A percentile compares a stretch with the other conserved stretches of the same genome.
Conservation (phyloP, 2,113 vertebrate genomes). For the Alosa alosa region DNA sequence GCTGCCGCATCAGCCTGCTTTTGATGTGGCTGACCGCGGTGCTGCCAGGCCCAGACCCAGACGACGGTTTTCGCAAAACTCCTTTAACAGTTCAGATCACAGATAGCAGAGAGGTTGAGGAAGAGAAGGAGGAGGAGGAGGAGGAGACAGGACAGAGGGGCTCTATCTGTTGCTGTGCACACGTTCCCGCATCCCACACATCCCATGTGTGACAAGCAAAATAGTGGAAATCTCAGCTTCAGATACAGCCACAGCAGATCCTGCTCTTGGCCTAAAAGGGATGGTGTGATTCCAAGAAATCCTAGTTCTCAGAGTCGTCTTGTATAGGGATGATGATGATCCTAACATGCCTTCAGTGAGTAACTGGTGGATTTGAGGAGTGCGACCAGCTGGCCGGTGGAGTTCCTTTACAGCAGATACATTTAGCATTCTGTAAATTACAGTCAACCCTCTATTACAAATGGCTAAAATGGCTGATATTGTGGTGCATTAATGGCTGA, state of each 20-base stretch:
- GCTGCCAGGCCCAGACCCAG: slow-evolving; percentile 11
- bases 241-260: neutral
- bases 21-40: slow-evolving; percentile 13
- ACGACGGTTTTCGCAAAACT: neutral
- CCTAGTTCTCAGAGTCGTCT: neutral
- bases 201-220: neutral
- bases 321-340: neutral
- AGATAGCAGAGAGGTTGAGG: neutral
- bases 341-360: neutral
- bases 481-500: neutral
- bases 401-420: too few relatives aligned
- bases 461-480: neutral
- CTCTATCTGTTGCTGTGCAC: neutral
- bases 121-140: neutral
- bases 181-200: neutral
- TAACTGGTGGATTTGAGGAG: neutral
- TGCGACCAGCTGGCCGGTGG: too few relatives aligned
- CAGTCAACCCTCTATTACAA: too few relatives aligned
- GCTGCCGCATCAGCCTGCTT: neutral
- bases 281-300: neutral
- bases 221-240: slow-evolving; percentile 2
- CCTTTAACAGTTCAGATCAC: neutral
- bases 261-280: neutral
- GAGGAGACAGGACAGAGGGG: neutral
- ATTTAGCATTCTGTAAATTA: too few relatives aligned